phyloP scores from a whole-genome alignment of 2,888 invertebrate genomes.

The Nudaria mundana region DNA sequence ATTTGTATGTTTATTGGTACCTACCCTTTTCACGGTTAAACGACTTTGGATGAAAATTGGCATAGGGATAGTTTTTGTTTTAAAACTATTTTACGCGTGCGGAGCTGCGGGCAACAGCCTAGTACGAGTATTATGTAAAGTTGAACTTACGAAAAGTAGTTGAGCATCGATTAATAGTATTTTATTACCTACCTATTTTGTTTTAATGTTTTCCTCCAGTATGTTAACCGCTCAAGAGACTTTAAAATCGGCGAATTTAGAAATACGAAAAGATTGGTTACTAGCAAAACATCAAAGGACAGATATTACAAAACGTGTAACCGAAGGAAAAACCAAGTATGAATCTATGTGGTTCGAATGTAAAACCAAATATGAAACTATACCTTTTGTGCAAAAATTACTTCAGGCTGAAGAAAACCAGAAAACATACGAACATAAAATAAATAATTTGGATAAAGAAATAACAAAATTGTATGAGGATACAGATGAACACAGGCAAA shows the following conservation, averaged over 20 bases:
- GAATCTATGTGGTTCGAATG: slow-evolving; percentile 55
- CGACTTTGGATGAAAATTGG: too few species aligned
- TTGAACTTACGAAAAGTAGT: too few species aligned
- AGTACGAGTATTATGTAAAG: too few species aligned
- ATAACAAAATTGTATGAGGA: slow-evolving; percentile 32
- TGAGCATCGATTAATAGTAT: too few species aligned
- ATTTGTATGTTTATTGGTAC: too few species aligned
- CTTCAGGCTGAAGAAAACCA: slow-evolving; percentile 33
- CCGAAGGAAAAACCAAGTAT: slow-evolving; percentile 52
- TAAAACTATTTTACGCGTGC: too few species aligned
- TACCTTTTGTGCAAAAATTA: slow-evolving; percentile 55
- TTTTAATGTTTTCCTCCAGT: slow-evolving; percentile 35
- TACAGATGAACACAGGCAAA: slow-evolving; percentile 39
- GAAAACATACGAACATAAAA: slow-evolving; percentile 31
- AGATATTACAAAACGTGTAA: slow-evolving; percentile 43
- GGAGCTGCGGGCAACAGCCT: too few species aligned
- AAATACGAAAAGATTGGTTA: slow-evolving; percentile 54
- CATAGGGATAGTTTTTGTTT: too few species aligned
- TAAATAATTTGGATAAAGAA: slow-evolving; percentile 40
- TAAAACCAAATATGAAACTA: slow-evolving; percentile 57
- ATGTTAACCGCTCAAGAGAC: slow-evolving; percentile 46
- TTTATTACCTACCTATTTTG: too few species aligned
- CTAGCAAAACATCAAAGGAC: slow-evolving; percentile 46
- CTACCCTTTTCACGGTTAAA: too few species aligned
- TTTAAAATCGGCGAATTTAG: slow-evolving; percentile 53